Base-by-base conservation (phyloP, 2,113 vertebrate genomes). In the Scalopus aquaticus region DNA sequence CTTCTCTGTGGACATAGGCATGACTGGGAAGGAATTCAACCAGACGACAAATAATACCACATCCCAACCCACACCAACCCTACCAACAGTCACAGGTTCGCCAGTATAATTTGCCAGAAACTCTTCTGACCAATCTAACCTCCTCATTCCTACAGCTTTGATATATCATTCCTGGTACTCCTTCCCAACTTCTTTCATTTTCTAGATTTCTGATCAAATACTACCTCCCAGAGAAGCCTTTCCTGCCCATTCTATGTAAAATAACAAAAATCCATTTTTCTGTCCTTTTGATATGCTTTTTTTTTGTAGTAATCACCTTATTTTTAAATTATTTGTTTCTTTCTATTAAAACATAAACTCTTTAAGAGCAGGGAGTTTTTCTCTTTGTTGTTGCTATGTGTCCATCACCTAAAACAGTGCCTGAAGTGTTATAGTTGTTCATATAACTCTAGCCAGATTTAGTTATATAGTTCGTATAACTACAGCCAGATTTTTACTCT, bases 301-400 rank as follows among this genome's bases (percentile, higher is more conserved):
- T 80, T 77, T 74, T 88, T 56, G 19, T 15, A 91, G 54, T 6
- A 81, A 51, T 58, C 15, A 70, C 35, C 80, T 87, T 92, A 78
- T 81, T 51, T 54, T 88, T 96, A 56, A 94, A 92, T 88, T 54
- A 35, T n/a, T n/a, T 96, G 1, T 1, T 49, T 94, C 64, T 28
- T 88, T 46, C 56, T 62, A 64, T 39, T 79, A 60, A 46, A 79
- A 58, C 39, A 79, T 60, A 73, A 90, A 73, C 9, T 42, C 5
- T 15, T 26, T 20, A 35, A 76, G 37, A 49, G 17, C 3, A 79
- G 19, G 2, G 30, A 22, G 24, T 44, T 78, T 82, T 84, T 37
- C 35, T 37, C 13, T 37, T 92, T 76, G 51, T 44, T 62, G 37
- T 42, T 76, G 17, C 12, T 72, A 2, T 73, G 35, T 65, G 4